phyloP scores from a whole-genome alignment of 2,113 vertebrate genomes.

The Corythornis vintsioides region DNA sequence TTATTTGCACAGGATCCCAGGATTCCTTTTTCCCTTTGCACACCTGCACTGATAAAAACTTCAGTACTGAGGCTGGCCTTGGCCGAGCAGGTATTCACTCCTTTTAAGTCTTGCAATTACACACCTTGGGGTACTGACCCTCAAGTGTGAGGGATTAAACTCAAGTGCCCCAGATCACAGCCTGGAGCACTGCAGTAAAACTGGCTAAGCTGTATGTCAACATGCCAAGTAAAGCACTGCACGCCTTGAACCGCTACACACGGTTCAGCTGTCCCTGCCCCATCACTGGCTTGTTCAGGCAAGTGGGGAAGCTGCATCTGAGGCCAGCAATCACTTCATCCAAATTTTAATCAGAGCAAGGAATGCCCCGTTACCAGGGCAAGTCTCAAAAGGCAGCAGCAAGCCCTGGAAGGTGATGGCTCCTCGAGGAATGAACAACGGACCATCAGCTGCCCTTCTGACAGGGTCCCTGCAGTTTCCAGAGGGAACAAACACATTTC shows the following conservation, averaged over 20 bases:
- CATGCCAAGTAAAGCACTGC: not conserved
- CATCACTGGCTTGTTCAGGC: not conserved
- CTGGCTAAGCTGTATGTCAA: not conserved
- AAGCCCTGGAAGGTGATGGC: not conserved
- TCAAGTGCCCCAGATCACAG: not conserved
- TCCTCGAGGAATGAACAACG: not conserved
- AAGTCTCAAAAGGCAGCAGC: not conserved
- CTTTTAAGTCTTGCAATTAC: not conserved
- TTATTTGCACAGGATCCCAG: not conserved
- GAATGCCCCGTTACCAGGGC: not conserved
- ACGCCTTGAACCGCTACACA: not conserved
- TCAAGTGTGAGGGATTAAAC: not conserved
- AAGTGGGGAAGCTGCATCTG: not conserved
- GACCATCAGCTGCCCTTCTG: not conserved
- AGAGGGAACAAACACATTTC: not conserved
- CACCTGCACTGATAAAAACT: not conserved
- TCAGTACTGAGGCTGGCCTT: not conserved
- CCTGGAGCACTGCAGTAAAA: not conserved
- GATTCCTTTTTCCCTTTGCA: not conserved
- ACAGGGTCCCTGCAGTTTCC: not conserved
- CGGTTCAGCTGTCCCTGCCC: not conserved
- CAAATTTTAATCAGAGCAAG: not conserved
- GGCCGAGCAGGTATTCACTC: not conserved
- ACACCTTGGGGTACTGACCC: not conserved
- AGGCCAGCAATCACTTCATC: not conserved